phyloP scores from a whole-genome alignment of 1,140 invertebrate species.

The Hydropsyche tenuis region DNA sequence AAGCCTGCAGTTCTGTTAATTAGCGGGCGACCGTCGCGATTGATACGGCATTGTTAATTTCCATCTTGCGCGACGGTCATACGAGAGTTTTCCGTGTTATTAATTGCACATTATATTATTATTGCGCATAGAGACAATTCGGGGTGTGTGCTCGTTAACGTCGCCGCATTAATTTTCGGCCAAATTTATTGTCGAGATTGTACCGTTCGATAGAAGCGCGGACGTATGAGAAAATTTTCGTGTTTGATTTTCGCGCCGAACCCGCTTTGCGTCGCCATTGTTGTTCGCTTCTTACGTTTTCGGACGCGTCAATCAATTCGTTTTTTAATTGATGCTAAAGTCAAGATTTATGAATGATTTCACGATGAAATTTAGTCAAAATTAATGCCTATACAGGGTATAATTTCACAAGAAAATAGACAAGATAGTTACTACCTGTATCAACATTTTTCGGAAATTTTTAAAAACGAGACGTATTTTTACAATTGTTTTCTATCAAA shows the following conservation, averaged over 20 bases:
- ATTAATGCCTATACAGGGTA: too few relatives aligned
- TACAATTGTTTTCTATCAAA: too few relatives aligned
- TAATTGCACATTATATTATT: neutral
- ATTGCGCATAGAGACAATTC: neutral
- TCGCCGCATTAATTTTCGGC: neutral
- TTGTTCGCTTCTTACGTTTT: neutral
- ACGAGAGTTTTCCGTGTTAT: neutral
- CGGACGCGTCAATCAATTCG: neutral
- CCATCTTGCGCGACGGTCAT: neutral
- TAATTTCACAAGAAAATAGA: too few relatives aligned
- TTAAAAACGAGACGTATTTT: too few relatives aligned
- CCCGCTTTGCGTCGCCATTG: neutral
- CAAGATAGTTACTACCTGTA: too few relatives aligned
- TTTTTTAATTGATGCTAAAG: too few relatives aligned
- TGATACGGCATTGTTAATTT: slow-evolving; percentile 15
- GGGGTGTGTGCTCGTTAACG: neutral
- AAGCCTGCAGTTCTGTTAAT: too few relatives aligned
- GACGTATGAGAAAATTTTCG: slow-evolving; percentile 10
- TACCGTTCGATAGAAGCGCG: neutral
- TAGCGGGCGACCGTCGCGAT: neutral
- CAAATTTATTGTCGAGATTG: slow-evolving; percentile 5
- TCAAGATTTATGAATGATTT: too few relatives aligned
- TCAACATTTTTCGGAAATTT: too few relatives aligned
- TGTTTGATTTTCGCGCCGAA: neutral
- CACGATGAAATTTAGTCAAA: too few relatives aligned